These are phyloP conservation scores for Cryptophagus acutangulus DNA, from an alignment of 2,888 invertebrate species.

Conservation along the genomic window DNA sequence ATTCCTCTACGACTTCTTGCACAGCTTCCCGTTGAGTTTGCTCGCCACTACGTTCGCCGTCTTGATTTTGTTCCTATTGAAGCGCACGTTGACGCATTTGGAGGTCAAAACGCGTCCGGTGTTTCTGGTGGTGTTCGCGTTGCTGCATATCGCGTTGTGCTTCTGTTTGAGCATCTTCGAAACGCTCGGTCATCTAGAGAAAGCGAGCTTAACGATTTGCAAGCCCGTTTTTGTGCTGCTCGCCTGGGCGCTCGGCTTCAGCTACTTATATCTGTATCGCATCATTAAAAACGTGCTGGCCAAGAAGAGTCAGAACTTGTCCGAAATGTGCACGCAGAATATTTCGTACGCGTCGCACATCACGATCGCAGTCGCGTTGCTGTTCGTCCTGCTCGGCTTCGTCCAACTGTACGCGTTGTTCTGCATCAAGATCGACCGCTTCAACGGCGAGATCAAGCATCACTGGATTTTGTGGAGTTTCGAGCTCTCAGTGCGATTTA, in stretches of 20 bases:
- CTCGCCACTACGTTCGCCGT: conserved; percentile 86
- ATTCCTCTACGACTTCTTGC: conserved; percentile 74
- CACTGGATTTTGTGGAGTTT: conserved; percentile 92
- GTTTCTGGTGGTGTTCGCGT: conserved; percentile 72
- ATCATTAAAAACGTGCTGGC: conserved; percentile 69
- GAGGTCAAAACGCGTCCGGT: conserved; percentile 68
- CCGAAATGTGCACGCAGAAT: conserved; percentile 70
- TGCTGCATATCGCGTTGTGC: conserved; percentile 74
- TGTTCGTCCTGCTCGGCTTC: conserved; percentile 77
- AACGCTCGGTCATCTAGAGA: conserved; percentile 47
- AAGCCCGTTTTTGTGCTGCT: conserved; percentile 83
- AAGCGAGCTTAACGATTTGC: conserved; percentile 61
- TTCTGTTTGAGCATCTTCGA: conserved; percentile 77
- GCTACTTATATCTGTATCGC: conserved; percentile 80
- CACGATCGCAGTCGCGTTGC: conserved; percentile 78
- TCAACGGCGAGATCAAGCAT: conserved; percentile 59
- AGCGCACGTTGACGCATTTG: conserved; percentile 67
- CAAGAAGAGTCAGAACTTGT: conserved; percentile 73
- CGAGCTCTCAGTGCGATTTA: conserved; percentile 76
- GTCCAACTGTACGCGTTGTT: conserved; percentile 80
- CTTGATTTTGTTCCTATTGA: conserved; percentile 77
- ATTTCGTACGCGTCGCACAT: conserved; percentile 85
- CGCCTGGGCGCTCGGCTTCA: conserved; percentile 75
- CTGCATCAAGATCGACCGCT: conserved; percentile 52
- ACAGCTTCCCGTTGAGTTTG: conserved; percentile 81